Evolutionary conservation across 2,888 invertebrate genomes (phyloP).

Genomic region (Seira musarum): DNA sequence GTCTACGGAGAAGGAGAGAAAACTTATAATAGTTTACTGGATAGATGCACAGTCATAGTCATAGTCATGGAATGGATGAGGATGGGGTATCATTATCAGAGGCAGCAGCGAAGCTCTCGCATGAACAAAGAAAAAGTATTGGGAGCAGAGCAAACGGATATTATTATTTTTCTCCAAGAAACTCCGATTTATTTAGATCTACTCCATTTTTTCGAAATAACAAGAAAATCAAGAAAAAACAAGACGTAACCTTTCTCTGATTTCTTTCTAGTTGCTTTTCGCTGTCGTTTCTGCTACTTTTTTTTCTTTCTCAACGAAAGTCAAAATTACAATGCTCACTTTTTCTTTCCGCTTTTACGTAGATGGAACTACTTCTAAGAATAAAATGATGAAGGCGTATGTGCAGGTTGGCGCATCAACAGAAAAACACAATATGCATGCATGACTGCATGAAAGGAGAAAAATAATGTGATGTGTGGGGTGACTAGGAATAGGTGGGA

Average conservation of each 20-base stretch:
- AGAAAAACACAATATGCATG: constrained; percentile 31
- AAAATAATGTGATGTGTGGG: constrained; percentile 20
- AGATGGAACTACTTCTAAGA: too few relatives aligned
- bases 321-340: neutral
- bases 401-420: neutral
- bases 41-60: neutral
- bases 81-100: neutral
- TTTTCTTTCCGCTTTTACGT: constrained; percentile 14
- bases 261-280: neutral
- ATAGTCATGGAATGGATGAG: neutral
- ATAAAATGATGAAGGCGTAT: too few relatives aligned
- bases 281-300: neutral
- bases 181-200: neutral
- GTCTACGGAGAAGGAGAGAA: too few relatives aligned
- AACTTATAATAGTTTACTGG: too few relatives aligned
- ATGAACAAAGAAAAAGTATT: neutral
- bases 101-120: neutral
- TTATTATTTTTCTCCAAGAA: constrained; percentile 3
- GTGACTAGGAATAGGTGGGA: neutral
- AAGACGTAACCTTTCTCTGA: constrained; percentile 8
- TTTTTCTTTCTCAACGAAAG: too few relatives aligned
- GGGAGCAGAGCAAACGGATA: neutral
- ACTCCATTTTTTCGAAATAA: neutral
- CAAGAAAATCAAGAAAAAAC: neutral
- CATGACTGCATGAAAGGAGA: constrained; percentile 36